Conservation (phyloP, 2,797 vertebrate species). For the Linurgus olivaceus region DNA sequence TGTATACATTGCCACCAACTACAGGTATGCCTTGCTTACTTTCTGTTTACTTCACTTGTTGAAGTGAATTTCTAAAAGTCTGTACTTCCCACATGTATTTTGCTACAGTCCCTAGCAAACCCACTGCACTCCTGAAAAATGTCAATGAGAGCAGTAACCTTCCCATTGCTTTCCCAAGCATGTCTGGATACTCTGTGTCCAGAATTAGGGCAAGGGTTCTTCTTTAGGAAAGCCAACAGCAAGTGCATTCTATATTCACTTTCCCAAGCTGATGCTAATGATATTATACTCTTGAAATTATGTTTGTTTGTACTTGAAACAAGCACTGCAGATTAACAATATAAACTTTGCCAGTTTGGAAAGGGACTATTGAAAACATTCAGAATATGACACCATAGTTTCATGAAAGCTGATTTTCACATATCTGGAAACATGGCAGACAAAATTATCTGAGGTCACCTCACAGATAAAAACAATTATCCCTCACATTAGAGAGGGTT, state of each 20-base stretch:
- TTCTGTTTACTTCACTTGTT: background rate
- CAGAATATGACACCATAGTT: background rate
- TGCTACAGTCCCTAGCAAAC: background rate
- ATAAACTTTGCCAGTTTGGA: background rate
- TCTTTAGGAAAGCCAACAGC: background rate
- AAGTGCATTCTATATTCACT: background rate
- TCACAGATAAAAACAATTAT: background rate
- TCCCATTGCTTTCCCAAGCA: background rate
- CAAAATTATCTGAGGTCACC: background rate
- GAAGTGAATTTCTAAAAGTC: background rate
- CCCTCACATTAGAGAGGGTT: background rate
- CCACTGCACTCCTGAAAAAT: background rate
- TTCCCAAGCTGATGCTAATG: background rate
- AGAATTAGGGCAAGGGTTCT: background rate
- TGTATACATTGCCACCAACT: background rate
- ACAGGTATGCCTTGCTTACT: background rate
- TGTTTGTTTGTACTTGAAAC: background rate
- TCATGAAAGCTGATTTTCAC: background rate
- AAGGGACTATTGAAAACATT: background rate
- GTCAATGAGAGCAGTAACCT: background rate
- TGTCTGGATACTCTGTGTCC: background rate
- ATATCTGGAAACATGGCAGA: background rate
- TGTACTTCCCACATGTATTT: background rate
- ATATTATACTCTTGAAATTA: background rate
- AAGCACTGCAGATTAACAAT: background rate